Evolutionary conservation across 35 echinoderm and acorn worm genomes (phyloP).

Genomic region (Apostichopus californicus): DNA sequence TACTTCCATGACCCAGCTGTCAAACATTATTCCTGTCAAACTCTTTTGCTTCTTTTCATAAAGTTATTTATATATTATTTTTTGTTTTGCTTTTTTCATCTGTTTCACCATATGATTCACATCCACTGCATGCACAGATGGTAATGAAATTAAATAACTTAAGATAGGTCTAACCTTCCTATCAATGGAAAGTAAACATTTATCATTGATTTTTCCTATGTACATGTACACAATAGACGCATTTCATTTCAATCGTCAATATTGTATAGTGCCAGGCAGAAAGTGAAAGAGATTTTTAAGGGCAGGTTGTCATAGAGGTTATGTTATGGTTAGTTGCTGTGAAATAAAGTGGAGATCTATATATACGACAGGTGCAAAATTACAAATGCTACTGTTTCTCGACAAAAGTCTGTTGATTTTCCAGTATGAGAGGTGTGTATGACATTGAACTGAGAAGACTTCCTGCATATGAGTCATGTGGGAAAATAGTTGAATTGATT

Average conservation of each 20-base stretch:
- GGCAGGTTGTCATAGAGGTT: not conserved
- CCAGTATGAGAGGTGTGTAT: not conserved
- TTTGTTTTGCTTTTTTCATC: too few species aligned
- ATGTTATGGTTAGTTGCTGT: not conserved
- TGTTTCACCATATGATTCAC: too few species aligned
- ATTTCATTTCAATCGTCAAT: not conserved
- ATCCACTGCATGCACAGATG: not conserved
- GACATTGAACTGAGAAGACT: not conserved
- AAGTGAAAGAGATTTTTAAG: not conserved
- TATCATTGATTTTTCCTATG: not conserved
- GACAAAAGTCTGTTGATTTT: not conserved
- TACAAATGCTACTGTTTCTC: not conserved
- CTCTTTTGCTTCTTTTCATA: too few species aligned
- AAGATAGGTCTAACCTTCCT: not conserved
- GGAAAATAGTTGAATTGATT: too few species aligned
- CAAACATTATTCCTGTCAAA: too few species aligned
- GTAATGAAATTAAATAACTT: not conserved
- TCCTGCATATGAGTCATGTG: not conserved
- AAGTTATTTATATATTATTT: too few species aligned
- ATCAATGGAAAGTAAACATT: not conserved
- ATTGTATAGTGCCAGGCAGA: not conserved
- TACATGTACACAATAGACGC: not conserved
- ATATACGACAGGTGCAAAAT: constrained; percentile 8
- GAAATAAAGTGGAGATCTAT: too few species aligned
- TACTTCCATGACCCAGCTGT: too few species aligned